Conservation (phyloP, 2,888 invertebrate genomes). For the Vannuccia rotundouncinata region DNA sequence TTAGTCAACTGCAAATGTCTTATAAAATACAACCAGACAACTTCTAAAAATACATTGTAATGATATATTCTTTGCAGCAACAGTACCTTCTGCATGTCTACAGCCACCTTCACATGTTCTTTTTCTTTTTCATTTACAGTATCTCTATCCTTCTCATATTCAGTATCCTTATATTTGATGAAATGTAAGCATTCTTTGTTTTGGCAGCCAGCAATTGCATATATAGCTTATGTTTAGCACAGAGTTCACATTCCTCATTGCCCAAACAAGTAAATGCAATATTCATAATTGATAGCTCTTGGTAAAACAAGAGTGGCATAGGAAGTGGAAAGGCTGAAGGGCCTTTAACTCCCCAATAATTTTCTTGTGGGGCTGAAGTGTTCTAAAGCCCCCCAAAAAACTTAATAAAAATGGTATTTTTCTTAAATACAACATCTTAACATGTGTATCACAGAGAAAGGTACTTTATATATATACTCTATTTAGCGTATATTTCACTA, state of each 20-base stretch:
- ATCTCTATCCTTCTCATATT: not conserved
- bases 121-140: constrained; percentile 25
- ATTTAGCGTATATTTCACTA: no score
- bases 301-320: no score
- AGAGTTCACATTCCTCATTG: constrained; percentile 12
- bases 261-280: constrained; percentile 11
- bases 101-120: constrained; percentile 15
- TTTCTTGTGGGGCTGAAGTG: no score
- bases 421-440: no score
- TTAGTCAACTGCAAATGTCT: not conserved
- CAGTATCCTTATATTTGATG: not conserved
- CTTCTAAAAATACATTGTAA: not conserved
- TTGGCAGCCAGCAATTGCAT: not conserved
- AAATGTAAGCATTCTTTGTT: not conserved
- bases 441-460: no score
- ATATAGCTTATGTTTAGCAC: not conserved
- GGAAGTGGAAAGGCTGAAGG: no score
- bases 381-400: no score
- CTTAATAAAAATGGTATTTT: no score
- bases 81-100: no score
- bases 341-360: no score
- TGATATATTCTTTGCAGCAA: not conserved
- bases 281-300: constrained; percentile 4
- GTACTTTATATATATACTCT: no score
- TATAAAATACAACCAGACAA: not conserved